Evolutionary conservation across 2,113 vertebrate genomes (phyloP).

Genomic region (Phaetusa simplex): DNA sequence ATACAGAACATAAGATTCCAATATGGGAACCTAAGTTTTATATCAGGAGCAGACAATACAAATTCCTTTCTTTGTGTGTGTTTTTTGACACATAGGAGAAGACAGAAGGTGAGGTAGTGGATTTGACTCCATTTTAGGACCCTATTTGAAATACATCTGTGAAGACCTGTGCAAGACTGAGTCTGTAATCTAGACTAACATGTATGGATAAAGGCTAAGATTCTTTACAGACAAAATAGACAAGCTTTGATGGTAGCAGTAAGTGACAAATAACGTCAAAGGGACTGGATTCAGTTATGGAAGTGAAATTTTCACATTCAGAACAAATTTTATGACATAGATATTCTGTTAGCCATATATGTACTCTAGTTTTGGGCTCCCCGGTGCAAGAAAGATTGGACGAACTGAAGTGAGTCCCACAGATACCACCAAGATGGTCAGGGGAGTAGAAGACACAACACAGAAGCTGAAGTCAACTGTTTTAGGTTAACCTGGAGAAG

Average conservation of each 20-base stretch:
- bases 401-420: not conserved
- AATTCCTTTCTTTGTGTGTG: not conserved
- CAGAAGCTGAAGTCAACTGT: not conserved
- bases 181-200: not conserved
- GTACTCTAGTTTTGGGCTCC: not conserved
- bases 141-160: not conserved
- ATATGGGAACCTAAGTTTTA: not conserved
- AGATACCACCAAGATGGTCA: not conserved
- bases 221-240: not conserved
- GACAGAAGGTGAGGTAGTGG: not conserved
- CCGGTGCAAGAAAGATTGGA: not conserved
- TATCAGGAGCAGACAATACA: not conserved
- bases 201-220: not conserved
- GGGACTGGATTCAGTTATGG: not conserved
- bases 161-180: not conserved
- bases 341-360: not conserved
- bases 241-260: not conserved
- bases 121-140: not conserved
- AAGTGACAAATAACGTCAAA: not conserved
- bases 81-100: not conserved
- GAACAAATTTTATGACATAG: not conserved
- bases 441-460: accelerated
- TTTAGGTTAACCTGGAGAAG: not conserved
- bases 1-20: not conserved
- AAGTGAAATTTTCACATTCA: not conserved